phyloP scores from a whole-genome alignment of 2,797 vertebrate species.

The Falco rusticolus region DNA sequence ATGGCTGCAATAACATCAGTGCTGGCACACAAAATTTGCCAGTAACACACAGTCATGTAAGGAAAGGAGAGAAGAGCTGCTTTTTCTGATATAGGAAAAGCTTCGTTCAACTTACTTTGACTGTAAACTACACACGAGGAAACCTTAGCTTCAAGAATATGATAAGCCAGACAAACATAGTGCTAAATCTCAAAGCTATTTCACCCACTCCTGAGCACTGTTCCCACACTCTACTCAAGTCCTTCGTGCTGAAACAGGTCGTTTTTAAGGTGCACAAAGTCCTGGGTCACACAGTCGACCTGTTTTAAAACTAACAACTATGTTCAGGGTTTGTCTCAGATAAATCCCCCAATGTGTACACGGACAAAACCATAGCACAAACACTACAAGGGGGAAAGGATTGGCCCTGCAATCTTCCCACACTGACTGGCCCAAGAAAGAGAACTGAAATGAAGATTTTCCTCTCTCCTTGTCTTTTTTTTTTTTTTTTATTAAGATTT shows the following conservation, averaged over 20 bases:
- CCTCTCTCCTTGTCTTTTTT: background rate
- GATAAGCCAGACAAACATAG: background rate
- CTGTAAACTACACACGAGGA: background rate
- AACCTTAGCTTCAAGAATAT: background rate
- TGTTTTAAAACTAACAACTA: background rate
- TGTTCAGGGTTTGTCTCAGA: background rate
- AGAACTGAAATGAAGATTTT: background rate
- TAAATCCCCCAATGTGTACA: background rate
- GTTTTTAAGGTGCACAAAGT: background rate
- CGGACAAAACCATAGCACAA: background rate
- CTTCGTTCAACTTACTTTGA: background rate
- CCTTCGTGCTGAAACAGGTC: background rate
- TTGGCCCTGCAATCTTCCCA: background rate
- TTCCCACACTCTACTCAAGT: background rate
- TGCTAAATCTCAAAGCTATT: background rate
- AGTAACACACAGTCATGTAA: background rate
- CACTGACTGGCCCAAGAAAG: background rate
- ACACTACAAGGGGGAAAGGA: fast-evolving
- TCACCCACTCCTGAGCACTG: background rate
- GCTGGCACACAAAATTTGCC: background rate
- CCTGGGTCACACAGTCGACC: background rate
- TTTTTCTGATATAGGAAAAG: background rate
- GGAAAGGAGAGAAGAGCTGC: background rate
- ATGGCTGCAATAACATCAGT: background rate
- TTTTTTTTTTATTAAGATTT: background rate